Conservation (phyloP, 2,113 vertebrate genomes). For the Tachycineta bicolor region DNA sequence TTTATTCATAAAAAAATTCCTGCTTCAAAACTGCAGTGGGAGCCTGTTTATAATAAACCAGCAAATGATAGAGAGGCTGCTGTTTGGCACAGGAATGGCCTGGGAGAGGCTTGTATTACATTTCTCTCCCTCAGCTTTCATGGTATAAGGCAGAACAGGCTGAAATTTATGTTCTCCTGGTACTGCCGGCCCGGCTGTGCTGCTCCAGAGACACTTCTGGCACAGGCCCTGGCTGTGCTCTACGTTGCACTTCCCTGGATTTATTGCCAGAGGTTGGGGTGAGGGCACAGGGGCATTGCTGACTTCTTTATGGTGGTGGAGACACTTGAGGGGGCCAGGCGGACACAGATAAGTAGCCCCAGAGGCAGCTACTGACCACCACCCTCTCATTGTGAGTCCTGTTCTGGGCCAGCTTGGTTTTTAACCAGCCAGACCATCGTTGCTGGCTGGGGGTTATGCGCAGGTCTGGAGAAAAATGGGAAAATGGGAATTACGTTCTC, state of each 20-base stretch:
- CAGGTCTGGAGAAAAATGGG: not conserved
- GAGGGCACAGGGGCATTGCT: constrained; percentile 55
- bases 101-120: constrained; percentile 42
- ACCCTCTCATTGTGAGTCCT: not conserved
- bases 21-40: not conserved
- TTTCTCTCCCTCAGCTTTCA: not conserved
- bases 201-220: constrained; percentile 26
- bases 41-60: constrained; percentile 18
- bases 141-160: constrained; percentile 49
- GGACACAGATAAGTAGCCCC: constrained; percentile 8
- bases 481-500: not conserved
- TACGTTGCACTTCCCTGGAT: not conserved
- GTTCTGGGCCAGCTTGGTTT: not conserved
- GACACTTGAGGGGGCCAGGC: constrained; percentile 44
- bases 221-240: not conserved
- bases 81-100: constrained; percentile 49
- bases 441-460: not conserved
- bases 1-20: constrained; percentile 55
- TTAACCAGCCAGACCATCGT: not conserved
- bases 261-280: constrained; percentile 51
- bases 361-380: constrained; percentile 33
- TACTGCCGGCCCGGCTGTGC: not conserved
- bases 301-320: constrained; percentile 53
- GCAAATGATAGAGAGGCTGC: constrained; percentile 51
- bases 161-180: constrained; percentile 63